Evolutionary conservation across 2,113 vertebrate species (phyloP).

Genomic region (Apistogramma diplotaenia): DNA sequence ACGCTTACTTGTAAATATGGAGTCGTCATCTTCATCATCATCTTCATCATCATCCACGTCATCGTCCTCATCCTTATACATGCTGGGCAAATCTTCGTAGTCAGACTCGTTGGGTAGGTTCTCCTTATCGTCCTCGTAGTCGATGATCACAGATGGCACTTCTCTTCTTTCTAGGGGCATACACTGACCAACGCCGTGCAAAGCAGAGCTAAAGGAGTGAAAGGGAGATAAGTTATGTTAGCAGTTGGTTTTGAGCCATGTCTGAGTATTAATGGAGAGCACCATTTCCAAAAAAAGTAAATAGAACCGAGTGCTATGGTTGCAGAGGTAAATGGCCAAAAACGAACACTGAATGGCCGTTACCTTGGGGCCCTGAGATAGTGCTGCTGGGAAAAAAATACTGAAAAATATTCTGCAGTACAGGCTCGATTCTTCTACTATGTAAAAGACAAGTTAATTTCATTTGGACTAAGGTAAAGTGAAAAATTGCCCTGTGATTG

Average conservation of each 20-base stretch:
- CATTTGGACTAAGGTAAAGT: neutral
- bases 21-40: constrained; percentile 86
- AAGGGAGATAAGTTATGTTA: neutral
- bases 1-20: constrained; percentile 87
- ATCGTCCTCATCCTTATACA: constrained; percentile 89
- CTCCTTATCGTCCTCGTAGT: constrained; percentile 98
- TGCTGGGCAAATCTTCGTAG: constrained; percentile 93
- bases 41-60: constrained; percentile 87
- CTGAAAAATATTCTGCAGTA: too few relatives aligned
- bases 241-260: neutral
- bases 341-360: neutral
- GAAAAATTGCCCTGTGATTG: neutral
- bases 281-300: too few relatives aligned
- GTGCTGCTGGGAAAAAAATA: neutral
- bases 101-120: constrained; percentile 93
- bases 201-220: constrained; percentile 78
- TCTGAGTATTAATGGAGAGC: neutral
- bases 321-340: neutral
- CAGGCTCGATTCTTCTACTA: neutral
- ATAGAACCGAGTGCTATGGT: too few relatives aligned
- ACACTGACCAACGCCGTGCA: constrained; percentile 83
- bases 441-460: neutral
- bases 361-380: neutral
- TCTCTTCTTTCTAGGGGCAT: constrained; percentile 87
- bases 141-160: constrained; percentile 92